Evolutionary conservation across 2,888 invertebrate genomes (phyloP), one percentile per base, ranked within the genome.

Genomic region (Stenurella melanura): DNA sequence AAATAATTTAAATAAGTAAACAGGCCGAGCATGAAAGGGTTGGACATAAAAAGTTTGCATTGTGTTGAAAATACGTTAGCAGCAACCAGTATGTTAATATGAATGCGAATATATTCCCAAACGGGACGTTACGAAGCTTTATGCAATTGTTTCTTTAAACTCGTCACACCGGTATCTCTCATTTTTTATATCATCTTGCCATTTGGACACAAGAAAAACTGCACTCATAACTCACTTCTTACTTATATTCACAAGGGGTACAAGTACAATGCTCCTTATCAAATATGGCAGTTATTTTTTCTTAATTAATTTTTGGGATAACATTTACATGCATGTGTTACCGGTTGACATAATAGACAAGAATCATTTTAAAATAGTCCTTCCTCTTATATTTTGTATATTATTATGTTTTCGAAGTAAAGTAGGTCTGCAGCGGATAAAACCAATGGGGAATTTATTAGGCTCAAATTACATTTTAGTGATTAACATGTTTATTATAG

Each of bases 181-280:
- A 73, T 80, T 81, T 82, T 81, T 79, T 79, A 74, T 79, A 74
- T 73, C 76, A 74, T 83, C 80, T 81, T 82, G 83, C 82, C 82
- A 83, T 83, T 83, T 82, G 83, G 83, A 83, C 83, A 83, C 73
- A 64, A 80, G 78, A 79, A 80, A 83, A 81, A 79, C 70, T 79
- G 77, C 75, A 79, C 79, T 79, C 75, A 74, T 78, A 79, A 77
- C 75, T 75, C 74, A 75, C 64, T 73, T 70, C 66, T 75, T 72
- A 30, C 34, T 17, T 17, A 30, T 42, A 66, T 69, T 66, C 61
- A 76, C 77, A 70, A 74, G 77, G 77, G 74, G 74, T 61, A 75
- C 63, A 50, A 19, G 50, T 18, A 70, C 70, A 73, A 73, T 70
- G 74, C 61, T 56, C 68, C 21, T 64, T 64, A 63, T 77, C 74